Base-by-base conservation (phyloP, 1,140 invertebrate species). In the Tenebrio molitor region DNA sequence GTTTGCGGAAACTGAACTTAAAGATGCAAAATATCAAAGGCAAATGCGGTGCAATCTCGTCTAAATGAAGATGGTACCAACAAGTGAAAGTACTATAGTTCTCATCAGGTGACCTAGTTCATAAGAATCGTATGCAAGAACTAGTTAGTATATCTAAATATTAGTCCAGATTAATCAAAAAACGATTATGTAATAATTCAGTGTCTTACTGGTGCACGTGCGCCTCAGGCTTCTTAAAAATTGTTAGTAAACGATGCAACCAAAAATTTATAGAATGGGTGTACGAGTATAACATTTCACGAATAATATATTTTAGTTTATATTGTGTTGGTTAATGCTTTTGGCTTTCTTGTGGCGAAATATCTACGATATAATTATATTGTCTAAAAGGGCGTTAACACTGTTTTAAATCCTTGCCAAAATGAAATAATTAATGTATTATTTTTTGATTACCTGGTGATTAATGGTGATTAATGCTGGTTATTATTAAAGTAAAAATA, bases 11-110 rank as follows among this genome's bases (percentile, higher is more conserved):
- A 12, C n/a, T n/a, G 36, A 12, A 39, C 5, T 7, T 5, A n/a
- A 7, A 3, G 7, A 39, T 39, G 7, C 25, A 29, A 39, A 39
- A 39, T 39, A 39, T 39, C 36, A 39, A 39, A 39, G 36, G 36
- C 36, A 39, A 39, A n/a, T 39, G 12, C 12, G 12, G 36, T n/a
- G n/a, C 36, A 39, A 39, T 39, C 36, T 39, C 12, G 5, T 12
- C 36, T 39, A 33, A 33, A 33, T 39, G 5, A 2, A 39, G n/a
- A 39, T 39, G 36, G 36, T 39, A 39, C 36, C 36, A 39, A 12
- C 12, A 39, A 53, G 46, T 53, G 46, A 53, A 19, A 53, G 46
- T 53, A 21, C 42, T 46, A 46, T 46, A 46, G 42, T n/a, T 46
- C 42, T 1, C 17, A 21, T 53, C 46, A 21, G 19, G 2, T 25